Conservation (phyloP, 2,797 vertebrate genomes). For the Malurus splendens region DNA sequence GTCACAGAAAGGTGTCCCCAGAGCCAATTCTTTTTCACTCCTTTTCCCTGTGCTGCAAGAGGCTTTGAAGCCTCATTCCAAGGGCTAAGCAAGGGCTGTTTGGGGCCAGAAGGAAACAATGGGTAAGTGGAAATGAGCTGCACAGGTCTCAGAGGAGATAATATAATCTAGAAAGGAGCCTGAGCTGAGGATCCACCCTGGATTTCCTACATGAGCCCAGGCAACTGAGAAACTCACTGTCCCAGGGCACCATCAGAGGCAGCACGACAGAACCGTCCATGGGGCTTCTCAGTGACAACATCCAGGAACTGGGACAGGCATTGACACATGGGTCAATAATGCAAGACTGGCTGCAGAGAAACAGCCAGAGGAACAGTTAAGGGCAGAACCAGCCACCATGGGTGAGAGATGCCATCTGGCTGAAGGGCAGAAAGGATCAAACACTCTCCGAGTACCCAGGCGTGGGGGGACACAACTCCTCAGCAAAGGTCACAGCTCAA, state of each 20-base stretch:
- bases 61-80: accelerated
- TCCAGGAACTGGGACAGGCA: not conserved
- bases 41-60: not conserved
- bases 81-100: too few relatives aligned
- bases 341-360: not conserved
- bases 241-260: not conserved
- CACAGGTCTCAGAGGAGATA: not conserved
- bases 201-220: not conserved
- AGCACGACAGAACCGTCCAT: accelerated
- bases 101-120: not conserved
- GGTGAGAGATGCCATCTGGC: not conserved
- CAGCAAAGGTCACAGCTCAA: not conserved
- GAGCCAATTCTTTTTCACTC: not conserved
- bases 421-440: not conserved
- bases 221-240: not conserved
- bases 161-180: not conserved
- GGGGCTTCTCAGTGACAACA: not conserved
- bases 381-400: not conserved
- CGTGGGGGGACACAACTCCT: accelerated
- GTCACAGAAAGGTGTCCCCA: not conserved
- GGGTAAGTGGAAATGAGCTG: not conserved
- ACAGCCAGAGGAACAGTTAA: accelerated
- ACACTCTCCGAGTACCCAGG: not conserved
- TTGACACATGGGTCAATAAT: accelerated
- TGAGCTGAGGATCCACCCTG: not conserved